phyloP scores from a whole-genome alignment of 1,140 invertebrate genomes.

The Eupristina koningsbergeri region DNA sequence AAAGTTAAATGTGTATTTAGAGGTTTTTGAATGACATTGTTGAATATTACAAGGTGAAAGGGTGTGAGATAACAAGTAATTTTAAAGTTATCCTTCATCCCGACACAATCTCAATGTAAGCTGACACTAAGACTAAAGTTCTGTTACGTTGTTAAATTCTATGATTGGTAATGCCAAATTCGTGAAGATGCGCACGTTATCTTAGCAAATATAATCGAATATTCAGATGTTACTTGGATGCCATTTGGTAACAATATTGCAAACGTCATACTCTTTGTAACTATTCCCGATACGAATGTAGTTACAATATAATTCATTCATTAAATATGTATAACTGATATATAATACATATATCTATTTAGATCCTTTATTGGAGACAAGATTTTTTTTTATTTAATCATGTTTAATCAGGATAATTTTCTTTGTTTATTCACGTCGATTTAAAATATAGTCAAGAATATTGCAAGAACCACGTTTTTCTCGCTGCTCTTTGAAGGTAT shows the following conservation, averaged over 20 bases:
- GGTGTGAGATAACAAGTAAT: neutral
- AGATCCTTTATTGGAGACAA: no score
- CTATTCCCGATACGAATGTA: neutral
- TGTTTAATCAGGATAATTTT: no score
- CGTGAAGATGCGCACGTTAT: neutral
- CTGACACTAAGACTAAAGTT: slow-evolving; percentile 1
- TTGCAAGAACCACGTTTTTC: no score
- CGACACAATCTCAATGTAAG: neutral
- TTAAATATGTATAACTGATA: no score
- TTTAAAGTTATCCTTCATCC: neutral
- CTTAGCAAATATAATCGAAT: neutral
- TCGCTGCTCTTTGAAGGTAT: no score
- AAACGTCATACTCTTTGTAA: no score
- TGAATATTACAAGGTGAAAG: neutral
- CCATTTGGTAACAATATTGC: neutral
- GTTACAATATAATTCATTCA: no score
- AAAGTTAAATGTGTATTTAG: neutral
- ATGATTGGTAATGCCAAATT: neutral
- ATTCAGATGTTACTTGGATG: neutral
- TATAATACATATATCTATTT: no score
- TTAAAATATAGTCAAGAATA: no score
- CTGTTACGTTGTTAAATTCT: neutral
- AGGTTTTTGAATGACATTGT: neutral
- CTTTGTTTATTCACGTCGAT: no score
- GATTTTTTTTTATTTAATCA: no score